Evolutionary conservation across 1,140 invertebrate species (phyloP).

Genomic region (Temnothorax nylanderi): DNA sequence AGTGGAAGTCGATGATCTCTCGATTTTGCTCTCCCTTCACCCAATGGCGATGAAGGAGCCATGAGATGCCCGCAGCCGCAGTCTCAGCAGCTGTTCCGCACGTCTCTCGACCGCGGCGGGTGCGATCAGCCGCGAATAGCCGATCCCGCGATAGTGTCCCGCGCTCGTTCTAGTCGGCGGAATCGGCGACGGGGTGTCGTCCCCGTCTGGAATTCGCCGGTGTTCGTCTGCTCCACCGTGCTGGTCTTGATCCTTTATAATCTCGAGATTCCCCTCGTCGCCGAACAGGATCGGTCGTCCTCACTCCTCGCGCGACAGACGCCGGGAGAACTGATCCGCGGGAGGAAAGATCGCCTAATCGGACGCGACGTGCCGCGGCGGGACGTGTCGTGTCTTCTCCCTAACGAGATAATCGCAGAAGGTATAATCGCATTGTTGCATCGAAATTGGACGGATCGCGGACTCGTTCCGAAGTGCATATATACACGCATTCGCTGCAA

Average conservation of each 20-base stretch:
- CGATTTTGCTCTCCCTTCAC: constrained; percentile 76
- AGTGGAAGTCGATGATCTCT: constrained; percentile 80
- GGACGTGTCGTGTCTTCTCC: neutral
- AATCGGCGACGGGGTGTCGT: constrained; percentile 2
- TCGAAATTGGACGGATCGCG: neutral
- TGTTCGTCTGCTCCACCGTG: neutral
- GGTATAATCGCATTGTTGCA: neutral
- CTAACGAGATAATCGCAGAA: neutral
- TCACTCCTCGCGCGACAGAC: constrained; percentile 41
- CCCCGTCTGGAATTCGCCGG: neutral
- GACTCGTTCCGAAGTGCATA: neutral
- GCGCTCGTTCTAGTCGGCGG: constrained; percentile 1
- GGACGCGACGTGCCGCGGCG: neutral
- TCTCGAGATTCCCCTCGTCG: constrained; percentile 1
- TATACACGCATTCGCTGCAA: neutral
- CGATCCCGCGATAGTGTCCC: constrained; percentile 24
- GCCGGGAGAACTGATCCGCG: constrained; percentile 10
- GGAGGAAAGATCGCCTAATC: constrained; percentile 19
- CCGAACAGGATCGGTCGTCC: constrained; percentile 34
- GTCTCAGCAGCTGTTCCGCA: constrained; percentile 70
- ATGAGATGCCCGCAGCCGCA: constrained; percentile 72
- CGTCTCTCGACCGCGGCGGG: constrained; percentile 45
- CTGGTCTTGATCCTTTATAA: neutral
- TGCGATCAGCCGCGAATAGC: constrained; percentile 52
- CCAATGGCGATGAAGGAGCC: constrained; percentile 73